Conservation (phyloP, 2,888 invertebrate species). For the Eubasilissa splendida region DNA sequence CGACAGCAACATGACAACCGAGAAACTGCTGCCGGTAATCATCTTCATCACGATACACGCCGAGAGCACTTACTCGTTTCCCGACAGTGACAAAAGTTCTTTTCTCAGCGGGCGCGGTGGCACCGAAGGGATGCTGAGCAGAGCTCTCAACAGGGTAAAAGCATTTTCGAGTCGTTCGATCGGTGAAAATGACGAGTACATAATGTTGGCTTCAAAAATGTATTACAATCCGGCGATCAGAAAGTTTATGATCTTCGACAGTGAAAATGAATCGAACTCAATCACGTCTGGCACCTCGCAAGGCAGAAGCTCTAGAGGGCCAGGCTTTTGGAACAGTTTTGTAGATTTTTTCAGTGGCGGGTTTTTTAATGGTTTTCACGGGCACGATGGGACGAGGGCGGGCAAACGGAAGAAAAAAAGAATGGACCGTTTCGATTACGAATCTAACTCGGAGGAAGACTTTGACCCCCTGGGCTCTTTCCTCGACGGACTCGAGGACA, state of each 20-base stretch:
- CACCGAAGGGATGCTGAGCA: not conserved
- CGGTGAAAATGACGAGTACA: not conserved
- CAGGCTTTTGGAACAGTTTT: slow-evolving; percentile 36
- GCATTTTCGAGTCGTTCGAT: not conserved
- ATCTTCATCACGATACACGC: slow-evolving; percentile 45
- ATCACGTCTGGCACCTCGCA: not conserved
- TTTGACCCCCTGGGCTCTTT: slow-evolving; percentile 51
- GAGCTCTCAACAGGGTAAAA: not conserved
- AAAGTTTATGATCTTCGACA: slow-evolving; percentile 41
- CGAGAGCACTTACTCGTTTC: slow-evolving; percentile 45
- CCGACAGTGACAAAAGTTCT: slow-evolving; percentile 18
- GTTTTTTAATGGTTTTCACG: slow-evolving; percentile 35
- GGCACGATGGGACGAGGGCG: slow-evolving; percentile 39
- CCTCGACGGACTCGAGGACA: slow-evolving; percentile 49
- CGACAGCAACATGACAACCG: slow-evolving; percentile 44
- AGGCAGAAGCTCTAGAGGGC: slow-evolving; percentile 1
- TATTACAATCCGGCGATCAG: slow-evolving; percentile 42
- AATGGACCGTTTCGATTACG: not conserved
- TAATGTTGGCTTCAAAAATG: slow-evolving; percentile 21
- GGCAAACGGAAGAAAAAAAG: slow-evolving; percentile 29
- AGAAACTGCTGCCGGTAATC: slow-evolving; percentile 41
- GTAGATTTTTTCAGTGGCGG: slow-evolving; percentile 49
- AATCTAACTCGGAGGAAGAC: slow-evolving; percentile 41
- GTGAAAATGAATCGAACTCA: not conserved
- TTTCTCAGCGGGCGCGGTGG: not conserved